A percentile compares a stretch with the other conserved stretches of the same genome.
These are phyloP conservation scores for Polia nebulosa DNA, from an alignment of 2,888 invertebrate species.

Conservation along the genomic window DNA sequence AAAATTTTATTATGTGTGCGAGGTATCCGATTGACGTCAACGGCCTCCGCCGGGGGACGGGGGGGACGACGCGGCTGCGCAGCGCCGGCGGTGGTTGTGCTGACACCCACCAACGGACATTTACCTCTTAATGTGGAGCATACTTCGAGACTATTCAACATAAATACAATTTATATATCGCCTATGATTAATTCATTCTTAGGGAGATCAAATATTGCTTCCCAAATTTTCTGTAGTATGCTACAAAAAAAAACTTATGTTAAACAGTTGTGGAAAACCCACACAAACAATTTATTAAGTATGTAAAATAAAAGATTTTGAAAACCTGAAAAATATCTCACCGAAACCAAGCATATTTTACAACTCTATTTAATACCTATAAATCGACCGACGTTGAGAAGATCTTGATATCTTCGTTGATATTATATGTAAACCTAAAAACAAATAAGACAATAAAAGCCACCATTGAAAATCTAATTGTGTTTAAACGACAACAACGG, in stretches of 20 bases:
- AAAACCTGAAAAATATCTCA: background rate
- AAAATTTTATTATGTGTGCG: conserved; percentile 70
- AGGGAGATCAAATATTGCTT: conserved; percentile 25
- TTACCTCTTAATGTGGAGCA: conserved; percentile 66
- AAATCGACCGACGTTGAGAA: background rate
- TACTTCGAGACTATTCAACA: conserved; percentile 55
- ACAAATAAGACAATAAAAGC: background rate
- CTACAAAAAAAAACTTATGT: conserved; percentile 26
- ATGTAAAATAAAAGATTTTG: conserved; percentile 8
- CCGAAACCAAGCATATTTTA: background rate
- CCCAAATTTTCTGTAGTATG: conserved; percentile 20
- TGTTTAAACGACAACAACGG: background rate
- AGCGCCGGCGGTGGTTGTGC: conserved; percentile 54
- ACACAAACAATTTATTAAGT: conserved; percentile 17
- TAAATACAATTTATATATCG: conserved; percentile 54
- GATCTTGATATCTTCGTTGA: background rate
- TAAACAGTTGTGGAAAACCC: conserved; percentile 11
- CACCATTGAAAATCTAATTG: background rate
- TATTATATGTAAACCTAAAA: background rate
- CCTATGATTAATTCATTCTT: conserved; percentile 59
- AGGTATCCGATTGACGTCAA: conserved; percentile 74
- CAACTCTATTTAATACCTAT: background rate
- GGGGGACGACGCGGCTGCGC: conserved; percentile 46
- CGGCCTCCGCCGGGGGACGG: conserved; percentile 53
- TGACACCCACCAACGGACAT: conserved; percentile 66